phyloP scores from a whole-genome alignment of 2,113 vertebrate genomes.

The Capra hircus region DNA sequence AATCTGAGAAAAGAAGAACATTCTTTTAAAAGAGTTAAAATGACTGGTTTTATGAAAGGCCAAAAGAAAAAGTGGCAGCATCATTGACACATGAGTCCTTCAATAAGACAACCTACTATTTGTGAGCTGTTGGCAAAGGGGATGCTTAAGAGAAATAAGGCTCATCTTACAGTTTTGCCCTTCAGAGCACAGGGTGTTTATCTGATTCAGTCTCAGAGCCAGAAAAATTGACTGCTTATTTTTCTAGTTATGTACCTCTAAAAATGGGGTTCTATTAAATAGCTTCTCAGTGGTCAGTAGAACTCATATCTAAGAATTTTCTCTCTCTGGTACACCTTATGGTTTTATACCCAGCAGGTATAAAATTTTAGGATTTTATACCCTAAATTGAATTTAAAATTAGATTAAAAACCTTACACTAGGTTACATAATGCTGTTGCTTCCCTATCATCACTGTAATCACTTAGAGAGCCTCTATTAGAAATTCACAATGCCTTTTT shows the following conservation, averaged over 20 bases:
- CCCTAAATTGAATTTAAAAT: neutral
- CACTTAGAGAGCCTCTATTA: neutral
- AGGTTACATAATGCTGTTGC: neutral
- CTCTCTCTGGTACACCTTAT: neutral
- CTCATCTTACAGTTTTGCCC: conserved; percentile 7
- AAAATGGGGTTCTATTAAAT: neutral
- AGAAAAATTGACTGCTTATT: neutral
- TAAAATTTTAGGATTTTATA: neutral
- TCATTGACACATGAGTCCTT: conserved; percentile 2
- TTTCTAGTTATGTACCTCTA: neutral
- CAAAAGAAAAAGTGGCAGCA: neutral
- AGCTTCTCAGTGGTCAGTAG: neutral
- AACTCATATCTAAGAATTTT: neutral
- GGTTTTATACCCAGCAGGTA: neutral
- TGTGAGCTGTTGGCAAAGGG: conserved; percentile 10
- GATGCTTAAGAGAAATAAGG: conserved; percentile 36
- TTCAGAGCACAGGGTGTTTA: neutral
- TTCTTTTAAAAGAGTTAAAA: conserved; percentile 6
- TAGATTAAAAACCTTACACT: neutral
- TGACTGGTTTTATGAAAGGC: neutral
- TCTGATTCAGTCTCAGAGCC: conserved; percentile 34
- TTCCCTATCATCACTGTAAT: neutral
- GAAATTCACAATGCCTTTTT: neutral
- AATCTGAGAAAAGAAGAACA: neutral
- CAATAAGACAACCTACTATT: conserved; percentile 36